phyloP scores from a whole-genome alignment of 2,797 vertebrate genomes.

The Tenualosa ilisha region DNA sequence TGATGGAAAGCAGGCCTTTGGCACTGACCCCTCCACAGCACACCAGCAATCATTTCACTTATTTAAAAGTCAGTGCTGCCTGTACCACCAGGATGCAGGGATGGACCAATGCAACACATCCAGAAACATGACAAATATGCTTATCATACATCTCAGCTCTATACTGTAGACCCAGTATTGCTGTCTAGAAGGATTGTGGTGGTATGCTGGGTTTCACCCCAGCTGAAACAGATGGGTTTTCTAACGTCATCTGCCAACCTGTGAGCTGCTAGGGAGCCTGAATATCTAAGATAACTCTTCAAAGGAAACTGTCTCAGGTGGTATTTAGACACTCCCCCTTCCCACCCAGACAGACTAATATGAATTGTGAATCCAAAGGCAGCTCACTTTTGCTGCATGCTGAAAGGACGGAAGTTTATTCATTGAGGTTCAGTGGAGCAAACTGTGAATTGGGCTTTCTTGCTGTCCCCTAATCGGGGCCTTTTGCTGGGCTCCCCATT shows the following conservation, averaged over 20 bases:
- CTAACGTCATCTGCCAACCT: constrained; percentile 30
- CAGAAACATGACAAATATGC: background rate
- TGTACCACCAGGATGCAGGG: background rate
- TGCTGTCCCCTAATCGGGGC: constrained; percentile 34
- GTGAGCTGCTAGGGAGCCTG: constrained; percentile 11
- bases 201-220: constrained; percentile 10
- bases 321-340: background rate
- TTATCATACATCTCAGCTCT: background rate
- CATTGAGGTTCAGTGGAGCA: constrained; percentile 31
- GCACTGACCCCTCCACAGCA: background rate
- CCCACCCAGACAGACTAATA: background rate
- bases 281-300: constrained; percentile 21
- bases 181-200: background rate
- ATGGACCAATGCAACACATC: background rate
- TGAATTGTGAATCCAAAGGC: background rate
- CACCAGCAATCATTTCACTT: background rate
- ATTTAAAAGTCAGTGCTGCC: background rate
- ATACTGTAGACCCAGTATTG: background rate
- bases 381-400: background rate
- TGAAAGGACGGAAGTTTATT: constrained; percentile 17
- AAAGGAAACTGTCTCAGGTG: background rate
- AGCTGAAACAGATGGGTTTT: constrained; percentile 25
- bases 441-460: constrained; percentile 25
- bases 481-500: constrained; percentile 26
- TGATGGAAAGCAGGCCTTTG: background rate